These are phyloP conservation scores for Poeciliopsis gracilis DNA, from an alignment of 2,797 vertebrate genomes.

Conservation along the genomic window DNA sequence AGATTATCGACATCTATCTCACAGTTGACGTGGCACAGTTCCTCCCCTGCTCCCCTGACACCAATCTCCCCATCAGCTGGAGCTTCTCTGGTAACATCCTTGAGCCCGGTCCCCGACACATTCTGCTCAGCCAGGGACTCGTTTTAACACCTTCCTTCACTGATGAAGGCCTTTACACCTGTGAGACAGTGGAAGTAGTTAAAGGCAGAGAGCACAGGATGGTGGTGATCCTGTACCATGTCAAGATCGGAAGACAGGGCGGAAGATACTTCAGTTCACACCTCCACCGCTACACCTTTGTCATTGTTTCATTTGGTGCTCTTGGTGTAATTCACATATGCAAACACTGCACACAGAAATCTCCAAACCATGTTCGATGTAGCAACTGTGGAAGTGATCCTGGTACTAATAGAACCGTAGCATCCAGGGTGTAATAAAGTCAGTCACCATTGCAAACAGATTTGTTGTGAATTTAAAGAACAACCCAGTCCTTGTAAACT, in stretches of 20 bases:
- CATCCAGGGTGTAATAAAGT: not conserved
- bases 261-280: not conserved
- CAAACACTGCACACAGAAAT: not conserved
- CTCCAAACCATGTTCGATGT: not conserved
- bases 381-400: too few species aligned
- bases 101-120: too few species aligned
- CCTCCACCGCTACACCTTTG: not conserved
- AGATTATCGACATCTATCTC: too few species aligned
- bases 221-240: not conserved
- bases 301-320: not conserved
- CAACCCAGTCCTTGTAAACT: not conserved
- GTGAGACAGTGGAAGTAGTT: too few species aligned
- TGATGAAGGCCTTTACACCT: too few species aligned
- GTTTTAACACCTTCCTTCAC: too few species aligned
- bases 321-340: not conserved
- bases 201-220: too few species aligned
- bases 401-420: not conserved
- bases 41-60: too few species aligned
- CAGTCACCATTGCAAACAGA: not conserved
- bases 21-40: too few species aligned
- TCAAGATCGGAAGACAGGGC: constrained; percentile 18
- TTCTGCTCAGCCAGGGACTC: too few species aligned
- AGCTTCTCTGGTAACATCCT: too few species aligned
- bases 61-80: too few species aligned
- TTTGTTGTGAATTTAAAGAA: not conserved